A percentile compares a stretch with the other conserved stretches of the same genome.
phyloP scores from a whole-genome alignment of 2,888 invertebrate genomes.

The Alitta virens region DNA sequence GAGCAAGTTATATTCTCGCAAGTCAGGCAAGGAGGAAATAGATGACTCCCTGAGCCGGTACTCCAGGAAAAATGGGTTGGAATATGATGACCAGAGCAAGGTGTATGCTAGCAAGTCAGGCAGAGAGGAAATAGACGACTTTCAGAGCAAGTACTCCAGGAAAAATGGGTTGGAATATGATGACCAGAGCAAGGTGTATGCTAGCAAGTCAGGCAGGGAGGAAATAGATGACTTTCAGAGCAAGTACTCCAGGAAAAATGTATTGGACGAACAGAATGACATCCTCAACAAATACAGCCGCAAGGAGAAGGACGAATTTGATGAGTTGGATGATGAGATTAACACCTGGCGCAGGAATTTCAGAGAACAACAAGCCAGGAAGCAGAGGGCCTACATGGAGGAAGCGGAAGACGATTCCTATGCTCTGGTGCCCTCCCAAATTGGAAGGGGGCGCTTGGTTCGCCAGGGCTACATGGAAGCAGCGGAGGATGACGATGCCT shows the following conservation, averaged over 20 bases:
- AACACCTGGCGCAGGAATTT: slow-evolving; percentile 2
- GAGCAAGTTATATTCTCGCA: background rate
- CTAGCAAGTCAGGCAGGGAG: background rate
- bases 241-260: background rate
- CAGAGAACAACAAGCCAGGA: background rate
- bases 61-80: background rate
- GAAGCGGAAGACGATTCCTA: slow-evolving; percentile 3
- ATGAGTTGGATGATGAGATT: slow-evolving; percentile 8
- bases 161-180: background rate
- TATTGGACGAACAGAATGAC: background rate
- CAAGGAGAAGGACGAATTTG: background rate
- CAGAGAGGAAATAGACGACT: background rate
- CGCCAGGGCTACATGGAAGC: slow-evolving; percentile 6
- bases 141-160: background rate
- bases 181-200: too few relatives aligned
- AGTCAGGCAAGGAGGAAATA: background rate
- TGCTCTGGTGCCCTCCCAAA: background rate
- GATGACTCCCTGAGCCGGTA: background rate
- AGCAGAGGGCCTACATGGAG: background rate
- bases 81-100: too few relatives aligned
- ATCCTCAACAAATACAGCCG: slow-evolving; percentile 5
- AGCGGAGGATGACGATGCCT: background rate
- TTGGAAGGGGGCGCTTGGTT: slow-evolving; percentile 2
- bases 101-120: background rate
- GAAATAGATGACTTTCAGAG: background rate